Base-by-base conservation (phyloP, 2,888 invertebrate genomes). In the Brenthis daphne region DNA sequence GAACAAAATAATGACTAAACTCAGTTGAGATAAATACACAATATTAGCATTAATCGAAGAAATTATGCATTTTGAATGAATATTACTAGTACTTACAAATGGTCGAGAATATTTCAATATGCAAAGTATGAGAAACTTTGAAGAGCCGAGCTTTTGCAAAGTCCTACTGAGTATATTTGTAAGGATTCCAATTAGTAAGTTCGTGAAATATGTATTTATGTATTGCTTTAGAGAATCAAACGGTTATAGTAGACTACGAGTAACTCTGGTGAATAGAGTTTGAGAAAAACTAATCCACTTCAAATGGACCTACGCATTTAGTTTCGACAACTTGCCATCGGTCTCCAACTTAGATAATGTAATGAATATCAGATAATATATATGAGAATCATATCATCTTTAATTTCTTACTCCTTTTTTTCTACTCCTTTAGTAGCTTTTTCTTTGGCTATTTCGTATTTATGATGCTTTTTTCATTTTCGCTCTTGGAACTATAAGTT, bases 301-400 rank as follows among this genome's bases (percentile, higher is more conserved):
- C 11, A 43, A 43, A 43, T 8, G 14, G 51, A n/a, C 2, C 16
- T 4, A 14, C 64, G 48, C 63, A 16, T 53, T 57, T 51, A 68
- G 57, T 68, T 63, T 51, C 51, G 63, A 68, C 63, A 57, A 68
- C 57, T 57, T 57, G 43, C 67, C 51, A 68, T 68, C 68, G 47
- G 20, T 68, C 68, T 58, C 57, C n/a, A 64, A 64, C 68, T 48
- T 16, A 33, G 33, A 68, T 64, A 64, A 57, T 64, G 51, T 64
- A 57, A 68, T 68, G 29, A 54, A 68, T 64, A 47, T 57, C 48
- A 33, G 14, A 53, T 43, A 43, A 47, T 43, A 57, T 43, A 29
- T 29, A 53, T 43, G 54, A 20, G 20, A 20, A 20, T 20, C 20
- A 20, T 20, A 20, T 20, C 20, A 20, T 20, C 20, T 20, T 20